A percentile compares a stretch with the other conserved stretches of the same genome.
phyloP scores from a whole-genome alignment of 1,140 invertebrate species.

The Zeugodacus cucurbitae region DNA sequence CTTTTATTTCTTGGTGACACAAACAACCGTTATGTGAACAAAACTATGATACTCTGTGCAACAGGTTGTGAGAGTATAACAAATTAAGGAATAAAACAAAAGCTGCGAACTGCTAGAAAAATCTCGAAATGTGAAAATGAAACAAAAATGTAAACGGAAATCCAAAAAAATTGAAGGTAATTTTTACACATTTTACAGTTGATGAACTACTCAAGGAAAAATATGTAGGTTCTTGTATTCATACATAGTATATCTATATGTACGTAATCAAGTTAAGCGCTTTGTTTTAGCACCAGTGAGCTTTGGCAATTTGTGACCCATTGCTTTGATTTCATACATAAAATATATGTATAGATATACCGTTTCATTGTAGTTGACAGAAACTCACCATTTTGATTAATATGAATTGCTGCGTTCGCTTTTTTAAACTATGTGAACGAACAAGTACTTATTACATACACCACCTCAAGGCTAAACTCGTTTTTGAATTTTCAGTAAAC shows the following conservation, averaged over 20 bases:
- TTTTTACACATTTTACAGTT: slow-evolving; percentile 21
- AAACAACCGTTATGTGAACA: too few species aligned
- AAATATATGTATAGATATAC: too few species aligned
- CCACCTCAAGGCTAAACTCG: too few species aligned
- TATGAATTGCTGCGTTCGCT: background rate
- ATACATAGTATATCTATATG: too few species aligned
- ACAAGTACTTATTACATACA: too few species aligned
- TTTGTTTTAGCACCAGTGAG: background rate
- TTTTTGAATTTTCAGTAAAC: too few species aligned
- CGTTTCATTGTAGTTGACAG: background rate
- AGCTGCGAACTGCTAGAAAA: background rate
- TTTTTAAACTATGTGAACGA: background rate
- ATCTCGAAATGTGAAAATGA: background rate
- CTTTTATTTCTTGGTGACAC: too few species aligned
- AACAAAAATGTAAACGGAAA: background rate
- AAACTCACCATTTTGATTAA: background rate
- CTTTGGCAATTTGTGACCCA: background rate
- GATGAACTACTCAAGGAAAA: background rate
- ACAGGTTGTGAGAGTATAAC: too few species aligned
- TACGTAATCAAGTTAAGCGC: background rate
- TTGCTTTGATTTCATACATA: background rate
- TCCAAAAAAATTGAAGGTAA: slow-evolving; percentile 17
- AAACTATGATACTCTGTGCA: too few species aligned
- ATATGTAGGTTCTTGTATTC: too few species aligned
- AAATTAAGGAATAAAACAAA: background rate